Percentiles rank a stretch among this genome's conserved stretches.
Conservation (phyloP, 1,140 invertebrate species). For the Drosophila rhopaloa region DNA sequence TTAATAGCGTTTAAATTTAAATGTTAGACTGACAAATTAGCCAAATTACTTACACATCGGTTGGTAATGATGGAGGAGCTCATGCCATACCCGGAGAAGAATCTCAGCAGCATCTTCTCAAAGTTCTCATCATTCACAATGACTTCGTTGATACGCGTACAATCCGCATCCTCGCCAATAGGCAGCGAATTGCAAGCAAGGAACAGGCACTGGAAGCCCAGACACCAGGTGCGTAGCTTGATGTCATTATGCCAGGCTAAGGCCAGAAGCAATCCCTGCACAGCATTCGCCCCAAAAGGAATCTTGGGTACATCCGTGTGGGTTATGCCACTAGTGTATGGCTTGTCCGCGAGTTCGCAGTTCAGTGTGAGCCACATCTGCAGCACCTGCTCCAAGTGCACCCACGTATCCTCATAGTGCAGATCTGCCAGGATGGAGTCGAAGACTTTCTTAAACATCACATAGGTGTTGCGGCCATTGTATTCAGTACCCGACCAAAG, state of each 20-base stretch:
- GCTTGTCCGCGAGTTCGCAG: conserved; percentile 85
- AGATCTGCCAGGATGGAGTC: conserved; percentile 89
- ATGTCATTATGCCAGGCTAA: conserved; percentile 88
- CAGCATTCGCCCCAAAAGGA: conserved; percentile 89
- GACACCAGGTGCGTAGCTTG: conserved; percentile 90
- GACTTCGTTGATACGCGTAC: conserved; percentile 86
- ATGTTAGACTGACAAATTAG: not conserved
- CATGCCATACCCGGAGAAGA: conserved; percentile 89
- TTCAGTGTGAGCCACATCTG: conserved; percentile 94
- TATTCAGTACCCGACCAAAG: conserved; percentile 83
- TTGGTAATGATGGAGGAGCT: conserved; percentile 78
- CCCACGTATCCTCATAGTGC: conserved; percentile 86
- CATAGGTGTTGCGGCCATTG: conserved; percentile 71
- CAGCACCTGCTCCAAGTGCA: conserved; percentile 91
- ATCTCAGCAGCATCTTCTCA: conserved; percentile 89
- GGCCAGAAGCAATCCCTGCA: conserved; percentile 89
- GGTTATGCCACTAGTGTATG: conserved; percentile 85
- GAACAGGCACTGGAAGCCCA: conserved; percentile 89
- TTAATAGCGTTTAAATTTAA: not conserved
- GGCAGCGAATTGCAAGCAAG: conserved; percentile 86
- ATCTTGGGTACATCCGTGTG: conserved; percentile 89
- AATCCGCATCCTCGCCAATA: conserved; percentile 67
- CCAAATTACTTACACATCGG: conserved; percentile 68
- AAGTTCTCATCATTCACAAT: conserved; percentile 90
- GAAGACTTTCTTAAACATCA: conserved; percentile 90